A percentile compares a stretch with the other conserved stretches of the same genome.
Conservation (phyloP, 2,797 vertebrate species). For the Amblyraja radiata region DNA sequence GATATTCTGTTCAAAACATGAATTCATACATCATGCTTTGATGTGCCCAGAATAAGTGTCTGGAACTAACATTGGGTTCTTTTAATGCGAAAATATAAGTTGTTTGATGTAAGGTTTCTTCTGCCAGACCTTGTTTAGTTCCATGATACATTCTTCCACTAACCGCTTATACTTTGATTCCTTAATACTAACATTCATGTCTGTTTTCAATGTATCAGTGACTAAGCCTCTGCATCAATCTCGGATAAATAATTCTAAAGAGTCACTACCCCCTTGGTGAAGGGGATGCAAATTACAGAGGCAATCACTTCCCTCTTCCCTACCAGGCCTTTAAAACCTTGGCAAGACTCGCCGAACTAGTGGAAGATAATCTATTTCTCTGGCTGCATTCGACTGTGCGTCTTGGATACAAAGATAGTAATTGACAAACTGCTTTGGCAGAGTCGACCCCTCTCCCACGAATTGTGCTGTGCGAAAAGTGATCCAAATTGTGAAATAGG, state of each 20-base stretch:
- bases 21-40: not conserved
- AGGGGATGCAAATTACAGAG: not conserved
- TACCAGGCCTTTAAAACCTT: not conserved
- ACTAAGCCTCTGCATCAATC: no score
- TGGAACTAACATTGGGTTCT: not conserved
- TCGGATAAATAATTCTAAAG: no score
- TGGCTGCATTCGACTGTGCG: not conserved
- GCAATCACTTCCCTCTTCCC: not conserved
- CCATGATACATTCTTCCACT: no score
- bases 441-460: not conserved
- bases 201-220: no score
- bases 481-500: not conserved
- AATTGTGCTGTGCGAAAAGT: conserved; percentile 42
- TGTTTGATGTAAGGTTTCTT: no score
- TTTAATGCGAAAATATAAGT: not conserved
- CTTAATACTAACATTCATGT: no score
- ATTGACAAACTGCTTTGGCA: not conserved
- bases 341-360: not conserved
- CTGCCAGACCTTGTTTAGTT: no score
- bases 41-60: not conserved
- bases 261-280: no score
- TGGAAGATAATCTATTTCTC: not conserved
- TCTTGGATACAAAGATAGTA: not conserved
- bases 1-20: not conserved
- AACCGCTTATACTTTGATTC: no score